These are phyloP conservation scores for Anolis carolinensis DNA, from an alignment of 2,113 vertebrate species.

Conservation along the genomic window DNA sequence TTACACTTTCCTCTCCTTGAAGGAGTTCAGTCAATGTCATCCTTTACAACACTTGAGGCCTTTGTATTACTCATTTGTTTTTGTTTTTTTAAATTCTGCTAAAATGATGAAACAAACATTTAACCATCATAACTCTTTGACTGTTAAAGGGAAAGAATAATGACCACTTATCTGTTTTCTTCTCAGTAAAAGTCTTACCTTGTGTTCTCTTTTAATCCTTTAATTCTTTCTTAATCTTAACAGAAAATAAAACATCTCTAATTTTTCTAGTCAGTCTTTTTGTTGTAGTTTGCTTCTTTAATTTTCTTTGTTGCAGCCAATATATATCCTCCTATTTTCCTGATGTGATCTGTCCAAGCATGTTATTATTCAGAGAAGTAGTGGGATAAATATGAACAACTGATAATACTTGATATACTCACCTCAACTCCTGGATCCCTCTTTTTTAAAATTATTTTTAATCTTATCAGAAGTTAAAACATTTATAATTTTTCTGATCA, in stretches of 20 bases:
- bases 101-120: no score
- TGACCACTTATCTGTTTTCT: no score
- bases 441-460: not conserved
- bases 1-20: no score
- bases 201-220: no score
- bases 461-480: not conserved
- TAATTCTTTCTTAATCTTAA: not conserved
- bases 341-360: no score
- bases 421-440: not conserved
- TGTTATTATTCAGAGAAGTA: not conserved
- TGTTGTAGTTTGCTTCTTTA: not conserved
- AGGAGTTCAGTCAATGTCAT: no score
- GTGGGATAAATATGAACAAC: not conserved
- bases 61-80: no score
- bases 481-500: not conserved
- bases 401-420: not conserved
- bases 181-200: no score
- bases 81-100: no score
- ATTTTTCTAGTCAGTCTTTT: not conserved
- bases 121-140: no score
- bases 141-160: no score
- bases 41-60: no score
- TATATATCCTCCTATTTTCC: not conserved
- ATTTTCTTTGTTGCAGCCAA: not conserved
- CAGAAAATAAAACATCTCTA: not conserved